A percentile compares a stretch with the other conserved stretches of the same genome.
Conservation (phyloP, 2,888 invertebrate genomes). For the Drosophila rubida region DNA sequence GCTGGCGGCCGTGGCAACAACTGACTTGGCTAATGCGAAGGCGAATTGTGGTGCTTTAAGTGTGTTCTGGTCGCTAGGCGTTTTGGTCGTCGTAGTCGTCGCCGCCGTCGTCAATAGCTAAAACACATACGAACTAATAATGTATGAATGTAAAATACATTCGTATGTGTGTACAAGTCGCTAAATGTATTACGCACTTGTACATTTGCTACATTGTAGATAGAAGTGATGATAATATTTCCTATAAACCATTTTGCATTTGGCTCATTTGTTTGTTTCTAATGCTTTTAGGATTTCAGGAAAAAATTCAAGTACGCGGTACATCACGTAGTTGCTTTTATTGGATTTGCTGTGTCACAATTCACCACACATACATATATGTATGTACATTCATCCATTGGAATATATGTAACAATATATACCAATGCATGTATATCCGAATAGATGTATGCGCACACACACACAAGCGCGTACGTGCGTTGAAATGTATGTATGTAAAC, state of each 20-base stretch:
- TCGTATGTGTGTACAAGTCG: slow-evolving; percentile 8
- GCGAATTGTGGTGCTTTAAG: slow-evolving; percentile 61
- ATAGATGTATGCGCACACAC: slow-evolving; percentile 3
- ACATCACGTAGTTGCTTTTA: slow-evolving; percentile 29
- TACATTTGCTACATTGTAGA: slow-evolving; percentile 14
- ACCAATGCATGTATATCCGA: slow-evolving; percentile 19
- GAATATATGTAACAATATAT: slow-evolving; percentile 33
- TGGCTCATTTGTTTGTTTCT: no score
- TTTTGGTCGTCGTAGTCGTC: slow-evolving; percentile 20
- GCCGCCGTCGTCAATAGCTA: slow-evolving; percentile 49
- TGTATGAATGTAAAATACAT: slow-evolving; percentile 21
- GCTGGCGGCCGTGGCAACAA: slow-evolving; percentile 76
- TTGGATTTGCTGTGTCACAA: slow-evolving; percentile 48
- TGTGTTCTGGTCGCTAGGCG: slow-evolving; percentile 68
- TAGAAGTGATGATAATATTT: neutral
- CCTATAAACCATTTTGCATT: slow-evolving; percentile 4
- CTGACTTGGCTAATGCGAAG: slow-evolving; percentile 67
- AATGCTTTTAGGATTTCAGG: slow-evolving; percentile 2
- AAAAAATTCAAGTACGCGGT: slow-evolving; percentile 20
- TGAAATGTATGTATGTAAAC: slow-evolving; percentile 36
- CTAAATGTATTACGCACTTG: slow-evolving; percentile 54
- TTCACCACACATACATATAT: slow-evolving; percentile 27
- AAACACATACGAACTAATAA: slow-evolving; percentile 22
- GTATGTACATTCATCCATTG: slow-evolving; percentile 3
- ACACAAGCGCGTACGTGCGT: neutral